Conservation (phyloP, 30 jellyfish, hydroid and myxozoan species). For the Chrysaora quinquecirrha region DNA sequence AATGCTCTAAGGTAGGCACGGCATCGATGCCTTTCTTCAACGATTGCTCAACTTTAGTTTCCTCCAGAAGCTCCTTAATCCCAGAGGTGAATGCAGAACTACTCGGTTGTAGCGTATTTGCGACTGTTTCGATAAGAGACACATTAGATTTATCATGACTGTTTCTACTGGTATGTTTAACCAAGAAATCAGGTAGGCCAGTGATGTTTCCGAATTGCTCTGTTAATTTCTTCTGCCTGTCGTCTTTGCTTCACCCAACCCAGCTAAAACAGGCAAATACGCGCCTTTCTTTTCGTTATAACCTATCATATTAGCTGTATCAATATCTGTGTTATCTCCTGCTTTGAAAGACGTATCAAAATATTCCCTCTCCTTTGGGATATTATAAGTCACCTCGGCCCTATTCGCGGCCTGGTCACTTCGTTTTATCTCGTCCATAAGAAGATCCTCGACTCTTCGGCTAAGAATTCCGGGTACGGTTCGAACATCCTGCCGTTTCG, state of each 20-base stretch:
- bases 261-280: slow-evolving; percentile 46
- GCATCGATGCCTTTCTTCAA: slow-evolving; percentile 48
- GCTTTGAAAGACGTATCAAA: slow-evolving; percentile 11
- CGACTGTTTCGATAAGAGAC: slow-evolving; percentile 44
- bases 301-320: slow-evolving; percentile 57
- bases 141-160: slow-evolving; percentile 12
- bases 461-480: slow-evolving; percentile 16
- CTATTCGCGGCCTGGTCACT: slow-evolving; percentile 69
- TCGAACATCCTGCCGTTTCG: slow-evolving; percentile 54
- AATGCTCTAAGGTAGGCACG: slow-evolving; percentile 1
- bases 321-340: slow-evolving; percentile 50
- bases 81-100: slow-evolving; percentile 56
- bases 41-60: slow-evolving; percentile 59
- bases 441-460: slow-evolving; percentile 41
- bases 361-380: slow-evolving; percentile 41
- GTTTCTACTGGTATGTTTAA: not conserved
- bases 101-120: slow-evolving; percentile 49
- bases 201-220: slow-evolving; percentile 51
- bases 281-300: slow-evolving; percentile 58
- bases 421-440: slow-evolving; percentile 53
- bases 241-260: not conserved
- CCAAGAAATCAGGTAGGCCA: slow-evolving; percentile 60
- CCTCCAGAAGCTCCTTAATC: slow-evolving; percentile 59
- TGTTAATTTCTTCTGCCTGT: slow-evolving; percentile 15
- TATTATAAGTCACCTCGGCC: slow-evolving; percentile 37